Conservation (phyloP, 2,113 vertebrate genomes). For the Amphiprion ocellaris region DNA sequence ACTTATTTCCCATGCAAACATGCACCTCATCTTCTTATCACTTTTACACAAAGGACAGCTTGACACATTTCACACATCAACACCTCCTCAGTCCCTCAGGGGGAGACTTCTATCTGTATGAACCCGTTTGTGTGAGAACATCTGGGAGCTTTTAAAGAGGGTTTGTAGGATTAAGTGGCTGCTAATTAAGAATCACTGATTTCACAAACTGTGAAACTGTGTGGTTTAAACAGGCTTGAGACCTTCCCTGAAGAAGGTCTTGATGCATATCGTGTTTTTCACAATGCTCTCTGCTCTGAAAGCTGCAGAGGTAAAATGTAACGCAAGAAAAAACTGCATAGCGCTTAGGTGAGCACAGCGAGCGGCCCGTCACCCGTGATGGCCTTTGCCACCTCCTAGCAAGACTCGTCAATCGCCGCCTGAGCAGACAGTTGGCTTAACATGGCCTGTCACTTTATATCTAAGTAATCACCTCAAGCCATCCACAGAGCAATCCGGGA, state of each 20-base stretch:
- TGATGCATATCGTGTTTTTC: background rate
- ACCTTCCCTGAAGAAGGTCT: background rate
- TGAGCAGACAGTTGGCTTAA: constrained; percentile 51
- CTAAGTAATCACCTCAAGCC: constrained; percentile 52
- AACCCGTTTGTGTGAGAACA: constrained; percentile 48
- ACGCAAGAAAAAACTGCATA: constrained; percentile 16
- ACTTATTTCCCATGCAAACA: constrained; percentile 58
- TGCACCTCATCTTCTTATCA: constrained; percentile 54
- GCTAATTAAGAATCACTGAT: constrained; percentile 57
- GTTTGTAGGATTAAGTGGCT: constrained; percentile 45
- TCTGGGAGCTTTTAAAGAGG: constrained; percentile 59
- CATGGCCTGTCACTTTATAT: constrained; percentile 62
- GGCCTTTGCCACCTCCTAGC: constrained; percentile 60
- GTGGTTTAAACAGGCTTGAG: background rate
- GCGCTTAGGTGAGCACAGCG: constrained; percentile 19
- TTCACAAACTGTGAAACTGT: constrained; percentile 46
- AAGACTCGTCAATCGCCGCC: constrained; percentile 33
- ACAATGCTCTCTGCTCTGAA: background rate
- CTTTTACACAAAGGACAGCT: constrained; percentile 58
- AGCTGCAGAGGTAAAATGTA: constrained; percentile 28
- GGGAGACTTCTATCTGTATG: constrained; percentile 5
- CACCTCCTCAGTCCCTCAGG: constrained; percentile 38
- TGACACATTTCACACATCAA: constrained; percentile 69
- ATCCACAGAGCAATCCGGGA: constrained; percentile 12
- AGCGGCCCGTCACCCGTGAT: constrained; percentile 41